Conservation (phyloP, 2,113 vertebrate species). For the Centropristis striata region DNA sequence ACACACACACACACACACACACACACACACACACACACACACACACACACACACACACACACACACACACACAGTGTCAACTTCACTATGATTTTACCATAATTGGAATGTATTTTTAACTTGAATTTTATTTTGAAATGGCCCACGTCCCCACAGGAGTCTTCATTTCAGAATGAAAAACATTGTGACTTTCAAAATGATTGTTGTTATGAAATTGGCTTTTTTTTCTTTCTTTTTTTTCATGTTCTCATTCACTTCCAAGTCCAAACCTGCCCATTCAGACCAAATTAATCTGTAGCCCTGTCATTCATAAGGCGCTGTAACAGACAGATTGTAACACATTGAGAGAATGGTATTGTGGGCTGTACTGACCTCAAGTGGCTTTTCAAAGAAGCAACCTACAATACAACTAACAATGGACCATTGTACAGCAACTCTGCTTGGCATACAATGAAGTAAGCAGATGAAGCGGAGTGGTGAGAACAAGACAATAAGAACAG, state of each 20-base stretch:
- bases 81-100: neutral
- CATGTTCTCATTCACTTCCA: conserved; percentile 17
- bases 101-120: neutral
- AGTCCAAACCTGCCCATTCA: conserved; percentile 31
- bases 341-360: conserved; percentile 20
- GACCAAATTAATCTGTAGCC: neutral
- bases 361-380: conserved; percentile 73
- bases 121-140: neutral
- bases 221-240: neutral
- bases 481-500: conserved; percentile 64
- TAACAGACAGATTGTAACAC: neutral
- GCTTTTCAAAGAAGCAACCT: conserved; percentile 33
- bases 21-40: too few relatives aligned
- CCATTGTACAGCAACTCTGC: conserved; percentile 55
- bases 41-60: too few relatives aligned
- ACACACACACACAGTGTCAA: neutral
- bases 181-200: neutral
- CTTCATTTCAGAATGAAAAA: neutral
- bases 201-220: neutral
- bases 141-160: neutral
- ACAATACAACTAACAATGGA: conserved; percentile 61
- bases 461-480: conserved; percentile 69
- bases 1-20: too few relatives aligned
- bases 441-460: conserved; percentile 61
- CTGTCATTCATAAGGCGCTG: conserved; percentile 32